Conservation (phyloP, 1,140 invertebrate genomes). For the Uloborus diversus region DNA sequence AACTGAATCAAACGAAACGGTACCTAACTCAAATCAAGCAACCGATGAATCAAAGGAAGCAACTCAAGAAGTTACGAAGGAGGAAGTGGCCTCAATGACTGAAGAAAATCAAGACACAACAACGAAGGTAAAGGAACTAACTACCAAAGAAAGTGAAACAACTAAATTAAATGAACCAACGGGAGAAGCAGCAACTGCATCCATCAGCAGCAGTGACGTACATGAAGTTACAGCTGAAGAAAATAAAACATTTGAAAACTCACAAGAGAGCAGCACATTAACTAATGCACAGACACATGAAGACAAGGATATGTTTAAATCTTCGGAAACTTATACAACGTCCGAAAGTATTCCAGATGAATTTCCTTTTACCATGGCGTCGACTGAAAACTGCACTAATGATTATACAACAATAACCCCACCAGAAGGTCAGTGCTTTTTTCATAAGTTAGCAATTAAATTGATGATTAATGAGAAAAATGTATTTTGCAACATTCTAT, state of each 20-base stretch:
- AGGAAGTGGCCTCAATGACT: background rate
- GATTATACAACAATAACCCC: constrained; percentile 15
- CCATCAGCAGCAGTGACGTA: no score
- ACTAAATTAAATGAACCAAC: constrained; percentile 1
- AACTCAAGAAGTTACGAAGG: background rate
- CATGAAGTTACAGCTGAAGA: no score
- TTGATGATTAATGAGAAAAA: no score
- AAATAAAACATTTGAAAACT: no score
- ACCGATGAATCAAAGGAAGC: background rate
- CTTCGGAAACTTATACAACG: no score
- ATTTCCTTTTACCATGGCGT: no score
- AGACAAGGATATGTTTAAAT: no score
- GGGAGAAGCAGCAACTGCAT: background rate
- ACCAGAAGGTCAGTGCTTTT: background rate
- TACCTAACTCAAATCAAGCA: background rate
- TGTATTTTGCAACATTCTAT: no score
- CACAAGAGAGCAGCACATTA: no score
- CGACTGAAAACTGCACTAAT: background rate
- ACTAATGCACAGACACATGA: no score
- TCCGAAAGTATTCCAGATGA: no score
- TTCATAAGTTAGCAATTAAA: no score
- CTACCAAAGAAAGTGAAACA: background rate
- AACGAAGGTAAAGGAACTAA: background rate
- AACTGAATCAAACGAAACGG: background rate
- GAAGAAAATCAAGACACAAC: background rate